Conservation (phyloP, 2,888 invertebrate genomes). For the Nomada lathburiana region DNA sequence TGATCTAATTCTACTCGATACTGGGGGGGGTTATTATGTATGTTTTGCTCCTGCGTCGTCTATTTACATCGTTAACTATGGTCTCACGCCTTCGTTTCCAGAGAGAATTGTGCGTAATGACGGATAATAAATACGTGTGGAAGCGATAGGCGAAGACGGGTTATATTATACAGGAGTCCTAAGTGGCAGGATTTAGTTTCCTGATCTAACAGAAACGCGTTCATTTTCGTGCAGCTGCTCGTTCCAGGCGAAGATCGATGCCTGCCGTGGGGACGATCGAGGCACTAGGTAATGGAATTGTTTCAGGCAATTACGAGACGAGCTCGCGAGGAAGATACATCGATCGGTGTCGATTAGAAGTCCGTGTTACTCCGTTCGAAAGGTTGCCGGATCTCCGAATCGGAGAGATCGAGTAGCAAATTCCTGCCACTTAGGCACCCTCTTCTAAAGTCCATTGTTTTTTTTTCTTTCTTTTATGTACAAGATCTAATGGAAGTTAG, state of each 20-base stretch:
- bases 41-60: constrained; percentile 64
- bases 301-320: neutral
- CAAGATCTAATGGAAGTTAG: constrained; percentile 64
- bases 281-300: constrained; percentile 10
- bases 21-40: constrained; percentile 61
- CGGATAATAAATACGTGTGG: constrained; percentile 67
- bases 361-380: neutral
- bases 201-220: constrained; percentile 18
- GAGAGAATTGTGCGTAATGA: constrained; percentile 59
- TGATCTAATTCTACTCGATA: constrained; percentile 62
- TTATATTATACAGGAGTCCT: constrained; percentile 47
- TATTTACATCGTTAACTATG: constrained; percentile 72
- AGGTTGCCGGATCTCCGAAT: neutral
- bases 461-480: constrained; percentile 49
- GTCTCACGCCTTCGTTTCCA: constrained; percentile 61
- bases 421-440: constrained; percentile 43
- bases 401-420: neutral
- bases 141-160: constrained; percentile 63
- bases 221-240: neutral
- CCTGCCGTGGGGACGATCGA: neutral
- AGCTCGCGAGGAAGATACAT: neutral
- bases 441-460: constrained; percentile 37
- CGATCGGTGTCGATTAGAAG: neutral
- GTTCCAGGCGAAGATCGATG: neutral
- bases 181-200: constrained; percentile 50